These are phyloP conservation scores for Octodonta nipae DNA, from an alignment of 2,888 invertebrate genomes.

Conservation along the genomic window DNA sequence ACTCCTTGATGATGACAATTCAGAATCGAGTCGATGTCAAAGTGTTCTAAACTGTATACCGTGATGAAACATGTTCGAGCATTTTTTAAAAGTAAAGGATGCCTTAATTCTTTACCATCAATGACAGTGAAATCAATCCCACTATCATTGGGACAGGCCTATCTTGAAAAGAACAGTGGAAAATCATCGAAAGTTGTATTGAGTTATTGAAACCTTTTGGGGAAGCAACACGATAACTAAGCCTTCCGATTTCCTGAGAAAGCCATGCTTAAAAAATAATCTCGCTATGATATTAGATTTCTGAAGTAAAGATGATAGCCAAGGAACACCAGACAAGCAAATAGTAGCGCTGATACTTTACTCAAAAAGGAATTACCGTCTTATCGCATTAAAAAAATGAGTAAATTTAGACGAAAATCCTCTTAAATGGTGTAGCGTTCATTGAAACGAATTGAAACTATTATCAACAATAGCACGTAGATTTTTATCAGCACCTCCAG, in stretches of 20 bases:
- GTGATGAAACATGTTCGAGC: slow-evolving; percentile 4
- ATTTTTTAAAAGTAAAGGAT: slow-evolving; percentile 4
- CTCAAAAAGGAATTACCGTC: slow-evolving; percentile 3
- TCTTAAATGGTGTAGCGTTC: slow-evolving; percentile 1
- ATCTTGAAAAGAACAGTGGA: slow-evolving; percentile 5
- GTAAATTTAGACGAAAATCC: slow-evolving; percentile 4
- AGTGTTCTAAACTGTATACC: slow-evolving; percentile 5
- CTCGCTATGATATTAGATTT: slow-evolving; percentile 1
- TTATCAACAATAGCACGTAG: neutral
- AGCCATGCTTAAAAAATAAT: slow-evolving; percentile 4
- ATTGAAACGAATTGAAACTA: neutral
- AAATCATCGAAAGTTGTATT: slow-evolving; percentile 4
- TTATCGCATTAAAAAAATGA: slow-evolving; percentile 2
- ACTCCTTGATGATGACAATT: no score
- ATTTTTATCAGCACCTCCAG: no score
- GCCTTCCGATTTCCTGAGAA: slow-evolving; percentile 3
- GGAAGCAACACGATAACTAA: slow-evolving; percentile 5
- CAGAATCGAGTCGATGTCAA: slow-evolving; percentile 4
- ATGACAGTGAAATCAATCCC: slow-evolving; percentile 4
- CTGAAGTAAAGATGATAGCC: slow-evolving; percentile 5
- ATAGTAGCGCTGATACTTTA: slow-evolving; percentile 4
- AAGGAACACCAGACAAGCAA: slow-evolving; percentile 3
- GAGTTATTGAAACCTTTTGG: slow-evolving; percentile 4
- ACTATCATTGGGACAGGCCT: no score
- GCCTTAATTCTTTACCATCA: slow-evolving; percentile 3